These are phyloP conservation scores for Dryocosmus kuriphilus DNA, from an alignment of 2,888 invertebrate species.

Conservation along the genomic window DNA sequence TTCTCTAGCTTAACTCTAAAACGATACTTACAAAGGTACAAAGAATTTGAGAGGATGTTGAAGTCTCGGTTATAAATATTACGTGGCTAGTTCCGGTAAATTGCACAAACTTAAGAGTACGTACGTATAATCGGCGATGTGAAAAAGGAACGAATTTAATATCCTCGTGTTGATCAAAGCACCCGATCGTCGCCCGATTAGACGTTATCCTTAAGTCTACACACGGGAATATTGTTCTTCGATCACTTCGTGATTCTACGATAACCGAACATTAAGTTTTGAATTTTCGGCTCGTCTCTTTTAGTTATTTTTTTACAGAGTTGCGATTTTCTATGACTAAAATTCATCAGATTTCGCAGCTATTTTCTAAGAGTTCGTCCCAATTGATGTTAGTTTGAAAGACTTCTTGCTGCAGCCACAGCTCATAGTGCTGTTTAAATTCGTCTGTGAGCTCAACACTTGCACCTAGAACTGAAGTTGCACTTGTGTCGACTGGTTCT, in stretches of 20 bases:
- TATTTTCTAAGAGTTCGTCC: slow-evolving; percentile 80
- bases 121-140: slow-evolving; percentile 37
- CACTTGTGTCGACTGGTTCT: slow-evolving; percentile 87
- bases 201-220: slow-evolving; percentile 4
- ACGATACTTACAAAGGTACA: slow-evolving; percentile 39
- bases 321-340: slow-evolving; percentile 49
- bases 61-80: slow-evolving; percentile 29
- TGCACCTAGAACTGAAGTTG: slow-evolving; percentile 89
- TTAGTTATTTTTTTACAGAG: slow-evolving; percentile 4
- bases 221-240: slow-evolving; percentile 11
- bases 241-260: slow-evolving; percentile 3
- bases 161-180: slow-evolving; percentile 21
- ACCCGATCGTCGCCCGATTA: slow-evolving; percentile 3
- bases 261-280: slow-evolving; percentile 7
- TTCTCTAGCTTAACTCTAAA: slow-evolving; percentile 12
- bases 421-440: slow-evolving; percentile 94
- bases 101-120: slow-evolving; percentile 45
- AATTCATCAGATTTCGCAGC: slow-evolving; percentile 70
- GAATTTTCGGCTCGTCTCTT: not conserved
- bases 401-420: slow-evolving; percentile 98
- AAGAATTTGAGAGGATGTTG: slow-evolving; percentile 3
- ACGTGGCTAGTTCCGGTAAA: slow-evolving; percentile 40
- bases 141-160: slow-evolving; percentile 34
- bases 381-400: slow-evolving; percentile 91
- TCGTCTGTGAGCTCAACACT: slow-evolving; percentile 92